Conservation (phyloP, 2,113 vertebrate species). For the Trogon surrucura region DNA sequence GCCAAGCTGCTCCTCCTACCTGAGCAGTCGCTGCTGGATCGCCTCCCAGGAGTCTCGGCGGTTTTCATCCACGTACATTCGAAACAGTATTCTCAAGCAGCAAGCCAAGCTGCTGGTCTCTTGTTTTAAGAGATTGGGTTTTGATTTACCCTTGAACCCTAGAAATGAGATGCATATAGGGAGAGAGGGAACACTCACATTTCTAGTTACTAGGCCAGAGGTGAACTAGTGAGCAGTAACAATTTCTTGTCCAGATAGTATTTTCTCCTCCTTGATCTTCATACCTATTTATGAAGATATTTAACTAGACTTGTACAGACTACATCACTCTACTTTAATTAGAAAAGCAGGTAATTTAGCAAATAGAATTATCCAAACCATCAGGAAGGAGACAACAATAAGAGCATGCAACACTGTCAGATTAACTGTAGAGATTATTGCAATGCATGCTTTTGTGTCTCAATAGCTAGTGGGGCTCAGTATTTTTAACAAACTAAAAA, state of each 20-base stretch:
- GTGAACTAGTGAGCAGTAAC: background rate
- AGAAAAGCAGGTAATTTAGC: background rate
- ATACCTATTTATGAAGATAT: background rate
- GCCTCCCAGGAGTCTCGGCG: constrained; percentile 87
- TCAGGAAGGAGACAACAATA: background rate
- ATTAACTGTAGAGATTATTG: background rate
- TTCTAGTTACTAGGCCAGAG: background rate
- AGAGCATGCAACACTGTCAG: background rate
- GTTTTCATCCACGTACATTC: constrained; percentile 90
- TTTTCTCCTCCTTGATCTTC: background rate
- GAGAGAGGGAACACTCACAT: background rate
- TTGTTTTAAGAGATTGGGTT: constrained; percentile 97
- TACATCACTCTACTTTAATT: background rate
- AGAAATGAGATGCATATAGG: background rate
- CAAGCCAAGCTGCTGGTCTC: constrained; percentile 98
- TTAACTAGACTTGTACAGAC: background rate
- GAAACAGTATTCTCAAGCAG: constrained; percentile 93
- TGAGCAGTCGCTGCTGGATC: constrained; percentile 90
- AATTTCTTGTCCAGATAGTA: background rate
- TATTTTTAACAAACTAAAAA: background rate
- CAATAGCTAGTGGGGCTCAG: background rate
- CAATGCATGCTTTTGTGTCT: background rate
- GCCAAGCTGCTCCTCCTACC: constrained; percentile 73
- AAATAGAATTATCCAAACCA: background rate
- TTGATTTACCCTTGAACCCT: constrained; percentile 99